These are phyloP conservation scores for Kuschelorhynchus macadamiae DNA, from an alignment of 2,888 invertebrate species.

Conservation along the genomic window DNA sequence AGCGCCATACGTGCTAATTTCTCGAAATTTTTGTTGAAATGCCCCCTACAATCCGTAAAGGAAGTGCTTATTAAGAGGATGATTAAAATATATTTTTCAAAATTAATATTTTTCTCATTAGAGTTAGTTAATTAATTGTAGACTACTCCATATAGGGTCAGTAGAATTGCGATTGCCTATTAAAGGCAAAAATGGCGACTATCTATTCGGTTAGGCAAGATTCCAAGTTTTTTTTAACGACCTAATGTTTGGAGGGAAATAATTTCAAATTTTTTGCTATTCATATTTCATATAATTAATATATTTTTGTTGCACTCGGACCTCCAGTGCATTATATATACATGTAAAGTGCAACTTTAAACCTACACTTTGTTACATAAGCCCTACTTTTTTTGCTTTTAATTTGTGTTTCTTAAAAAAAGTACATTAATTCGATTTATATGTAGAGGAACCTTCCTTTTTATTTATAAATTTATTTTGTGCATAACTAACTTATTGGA, in stretches of 20 bases:
- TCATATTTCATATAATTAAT: neutral
- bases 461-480: no score
- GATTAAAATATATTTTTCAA: slow-evolving; percentile 23
- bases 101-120: slow-evolving; percentile 7
- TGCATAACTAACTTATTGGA: no score
- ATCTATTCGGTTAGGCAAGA: slow-evolving; percentile 3
- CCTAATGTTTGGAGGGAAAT: slow-evolving; percentile 27
- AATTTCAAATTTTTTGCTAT: slow-evolving; percentile 26
- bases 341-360: no score
- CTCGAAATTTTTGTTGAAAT: slow-evolving; percentile 77
- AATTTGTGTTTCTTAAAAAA: no score
- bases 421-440: no score
- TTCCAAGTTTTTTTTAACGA: neutral
- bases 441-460: no score
- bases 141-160: slow-evolving; percentile 25
- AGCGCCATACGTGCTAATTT: slow-evolving; percentile 80
- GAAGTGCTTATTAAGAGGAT: slow-evolving; percentile 33
- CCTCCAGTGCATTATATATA: no score
- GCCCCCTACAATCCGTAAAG: slow-evolving; percentile 72
- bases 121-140: neutral
- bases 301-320: neutral
- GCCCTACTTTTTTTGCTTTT: no score
- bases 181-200: slow-evolving; percentile 43
- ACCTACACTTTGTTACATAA: no score
- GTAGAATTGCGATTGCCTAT: slow-evolving; percentile 43